phyloP scores from a whole-genome alignment of 2,797 vertebrate species.

The Rhabdophis nuchalis region DNA sequence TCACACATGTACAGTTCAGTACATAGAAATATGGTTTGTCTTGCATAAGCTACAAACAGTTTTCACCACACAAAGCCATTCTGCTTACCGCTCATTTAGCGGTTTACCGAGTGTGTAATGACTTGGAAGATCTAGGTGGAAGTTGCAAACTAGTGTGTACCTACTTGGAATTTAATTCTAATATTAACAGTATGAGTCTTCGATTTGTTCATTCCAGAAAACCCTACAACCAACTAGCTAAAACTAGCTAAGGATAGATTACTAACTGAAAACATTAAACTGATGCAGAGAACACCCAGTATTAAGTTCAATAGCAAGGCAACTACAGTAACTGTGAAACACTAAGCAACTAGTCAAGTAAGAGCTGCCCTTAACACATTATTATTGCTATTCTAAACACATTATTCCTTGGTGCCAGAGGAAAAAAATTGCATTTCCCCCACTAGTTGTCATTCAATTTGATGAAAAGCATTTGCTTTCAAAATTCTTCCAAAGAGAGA shows the following conservation, averaged over 20 bases:
- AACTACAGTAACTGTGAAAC: not conserved
- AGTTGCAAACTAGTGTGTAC: not conserved
- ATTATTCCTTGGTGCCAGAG: not conserved
- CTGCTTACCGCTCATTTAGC: not conserved
- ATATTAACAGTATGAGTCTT: not conserved
- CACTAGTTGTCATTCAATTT: not conserved
- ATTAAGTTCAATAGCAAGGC: not conserved
- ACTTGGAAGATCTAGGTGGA: not conserved
- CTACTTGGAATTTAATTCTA: not conserved
- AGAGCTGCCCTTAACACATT: not conserved
- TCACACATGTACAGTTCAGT: not conserved
- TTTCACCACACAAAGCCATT: not conserved
- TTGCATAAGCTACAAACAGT: not conserved
- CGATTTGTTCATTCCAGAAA: not conserved
- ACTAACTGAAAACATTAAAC: not conserved
- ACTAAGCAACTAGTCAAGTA: not conserved
- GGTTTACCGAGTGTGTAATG: not conserved
- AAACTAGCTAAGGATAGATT: not conserved
- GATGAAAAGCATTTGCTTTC: not conserved
- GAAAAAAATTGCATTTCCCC: not conserved
- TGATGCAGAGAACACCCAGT: not conserved
- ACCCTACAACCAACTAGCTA: not conserved
- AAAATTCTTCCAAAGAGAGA: not conserved
- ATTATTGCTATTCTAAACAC: not conserved
- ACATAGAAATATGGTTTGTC: not conserved